A percentile compares a stretch with the other conserved stretches of the same genome.
These are phyloP conservation scores for Drosophila emarginata DNA, from an alignment of 2,888 invertebrate genomes.

Conservation along the genomic window DNA sequence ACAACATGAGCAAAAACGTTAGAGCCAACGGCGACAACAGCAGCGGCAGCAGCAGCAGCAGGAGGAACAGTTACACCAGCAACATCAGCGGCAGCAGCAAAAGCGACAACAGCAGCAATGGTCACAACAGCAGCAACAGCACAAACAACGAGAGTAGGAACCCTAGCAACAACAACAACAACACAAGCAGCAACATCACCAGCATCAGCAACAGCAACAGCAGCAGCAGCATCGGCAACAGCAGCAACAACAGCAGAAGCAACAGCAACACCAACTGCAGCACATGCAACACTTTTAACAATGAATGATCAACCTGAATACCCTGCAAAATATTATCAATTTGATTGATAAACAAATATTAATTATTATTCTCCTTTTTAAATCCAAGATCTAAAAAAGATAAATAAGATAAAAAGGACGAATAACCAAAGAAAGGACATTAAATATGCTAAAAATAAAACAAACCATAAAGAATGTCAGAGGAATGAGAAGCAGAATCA, in stretches of 20 bases:
- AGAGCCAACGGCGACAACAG: constrained; percentile 25
- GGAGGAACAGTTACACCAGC: background rate
- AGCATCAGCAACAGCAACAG: background rate
- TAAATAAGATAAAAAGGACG: background rate
- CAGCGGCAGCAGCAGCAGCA: background rate
- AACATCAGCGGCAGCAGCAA: background rate
- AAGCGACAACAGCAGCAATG: background rate
- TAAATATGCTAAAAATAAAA: background rate
- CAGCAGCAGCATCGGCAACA: background rate
- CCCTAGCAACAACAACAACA: constrained; percentile 14
- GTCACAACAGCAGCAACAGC: background rate
- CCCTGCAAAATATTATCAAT: constrained; percentile 2
- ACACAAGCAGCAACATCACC: constrained; percentile 10
- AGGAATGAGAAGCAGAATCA: background rate
- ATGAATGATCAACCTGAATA: constrained; percentile 6
- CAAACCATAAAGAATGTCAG: background rate
- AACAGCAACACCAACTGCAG: background rate
- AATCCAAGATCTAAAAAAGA: background rate
- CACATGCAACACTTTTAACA: background rate
- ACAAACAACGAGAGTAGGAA: background rate
- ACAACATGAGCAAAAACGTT: constrained; percentile 21
- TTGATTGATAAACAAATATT: background rate
- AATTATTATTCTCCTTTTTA: background rate
- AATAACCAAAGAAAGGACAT: background rate
- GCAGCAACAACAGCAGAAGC: background rate